phyloP scores from a whole-genome alignment of 2,888 invertebrate species.

The Clanis bilineata region DNA sequence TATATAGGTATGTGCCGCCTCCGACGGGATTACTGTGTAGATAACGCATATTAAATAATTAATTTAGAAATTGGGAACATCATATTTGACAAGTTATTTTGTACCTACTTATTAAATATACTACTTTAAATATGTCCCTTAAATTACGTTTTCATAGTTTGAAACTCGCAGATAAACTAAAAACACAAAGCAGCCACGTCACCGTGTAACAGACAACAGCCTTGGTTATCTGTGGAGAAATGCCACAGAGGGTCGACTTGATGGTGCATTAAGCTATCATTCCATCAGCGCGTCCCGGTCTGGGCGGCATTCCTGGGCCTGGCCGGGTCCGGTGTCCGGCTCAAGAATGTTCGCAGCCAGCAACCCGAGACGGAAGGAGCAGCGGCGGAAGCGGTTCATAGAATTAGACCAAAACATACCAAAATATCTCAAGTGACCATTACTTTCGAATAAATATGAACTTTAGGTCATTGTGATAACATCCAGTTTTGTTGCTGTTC shows the following conservation, averaged over 20 bases:
- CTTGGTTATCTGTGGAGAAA: constrained; percentile 59
- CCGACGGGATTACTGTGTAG: no score
- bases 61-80: no score
- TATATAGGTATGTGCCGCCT: no score
- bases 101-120: no score
- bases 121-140: no score
- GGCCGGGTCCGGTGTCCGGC: constrained; percentile 67
- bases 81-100: no score
- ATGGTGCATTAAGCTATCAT: constrained; percentile 72
- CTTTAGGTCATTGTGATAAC: constrained; percentile 26
- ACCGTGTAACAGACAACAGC: constrained; percentile 45
- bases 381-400: constrained; percentile 79
- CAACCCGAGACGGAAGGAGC: constrained; percentile 81
- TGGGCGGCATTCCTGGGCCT: constrained; percentile 71
- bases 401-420: constrained; percentile 43
- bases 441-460: constrained; percentile 25
- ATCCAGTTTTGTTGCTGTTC: neutral
- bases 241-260: constrained; percentile 50
- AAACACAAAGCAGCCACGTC: neutral
- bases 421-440: constrained; percentile 39
- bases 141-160: neutral
- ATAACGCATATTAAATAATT: no score
- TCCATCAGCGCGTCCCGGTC: constrained; percentile 60
- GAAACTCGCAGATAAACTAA: neutral
- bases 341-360: constrained; percentile 72